Evolutionary conservation across 2,113 vertebrate species (phyloP).

Genomic region (Malurus cyaneus): DNA sequence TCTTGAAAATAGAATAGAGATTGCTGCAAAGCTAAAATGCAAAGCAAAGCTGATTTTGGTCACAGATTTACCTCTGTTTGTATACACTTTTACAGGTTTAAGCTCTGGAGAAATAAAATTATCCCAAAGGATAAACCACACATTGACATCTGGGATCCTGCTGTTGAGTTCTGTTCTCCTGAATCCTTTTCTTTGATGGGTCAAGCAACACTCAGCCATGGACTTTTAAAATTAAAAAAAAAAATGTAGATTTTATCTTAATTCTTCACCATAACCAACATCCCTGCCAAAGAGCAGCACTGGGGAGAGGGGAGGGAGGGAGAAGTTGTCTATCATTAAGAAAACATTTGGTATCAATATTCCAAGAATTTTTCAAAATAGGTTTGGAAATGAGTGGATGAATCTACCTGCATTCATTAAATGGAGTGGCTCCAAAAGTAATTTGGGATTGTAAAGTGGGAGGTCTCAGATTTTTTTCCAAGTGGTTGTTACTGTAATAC

Average conservation of each 20-base stretch:
- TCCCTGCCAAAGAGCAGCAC: background rate
- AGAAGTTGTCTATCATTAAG: conserved; percentile 9
- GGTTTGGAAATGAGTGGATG: conserved; percentile 13
- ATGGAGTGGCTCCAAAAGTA: background rate
- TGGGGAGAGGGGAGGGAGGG: background rate
- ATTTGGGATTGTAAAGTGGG: background rate
- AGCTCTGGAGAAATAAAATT: conserved; percentile 52
- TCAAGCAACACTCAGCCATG: background rate
- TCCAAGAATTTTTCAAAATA: conserved; percentile 29
- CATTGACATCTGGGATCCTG: background rate
- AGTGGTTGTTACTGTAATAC: background rate
- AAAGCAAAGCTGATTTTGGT: background rate
- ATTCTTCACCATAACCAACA: background rate
- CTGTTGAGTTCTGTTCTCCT: conserved; percentile 8
- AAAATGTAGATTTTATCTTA: background rate
- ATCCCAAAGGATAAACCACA: background rate
- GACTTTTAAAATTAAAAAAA: conserved; percentile 30
- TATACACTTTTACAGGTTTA: conserved; percentile 63
- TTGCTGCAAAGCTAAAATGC: background rate
- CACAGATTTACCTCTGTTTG: background rate
- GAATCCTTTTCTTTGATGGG: background rate
- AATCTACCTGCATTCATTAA: background rate
- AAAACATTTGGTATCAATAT: conserved; percentile 10
- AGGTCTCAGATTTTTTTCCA: background rate
- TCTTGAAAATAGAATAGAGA: background rate